Base-by-base conservation (phyloP, 2,797 vertebrate genomes). In the Cygnus olor region DNA sequence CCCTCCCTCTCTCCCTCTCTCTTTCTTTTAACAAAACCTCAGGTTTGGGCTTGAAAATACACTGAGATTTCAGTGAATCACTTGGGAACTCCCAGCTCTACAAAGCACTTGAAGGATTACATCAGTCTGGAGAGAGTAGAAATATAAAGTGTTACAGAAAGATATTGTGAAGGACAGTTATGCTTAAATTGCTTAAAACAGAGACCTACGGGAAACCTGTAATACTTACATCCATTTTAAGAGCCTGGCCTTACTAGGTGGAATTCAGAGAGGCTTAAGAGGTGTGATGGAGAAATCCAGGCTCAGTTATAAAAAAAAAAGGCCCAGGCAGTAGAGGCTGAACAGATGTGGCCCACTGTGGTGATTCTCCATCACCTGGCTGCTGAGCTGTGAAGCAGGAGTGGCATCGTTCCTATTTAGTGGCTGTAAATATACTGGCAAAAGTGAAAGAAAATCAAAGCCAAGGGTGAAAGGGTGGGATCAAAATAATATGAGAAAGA, bases 261-360 rank as follows among this genome's bases (percentile, higher is more conserved):
- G 56, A 25, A 12, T 74, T 83, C 19, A 65, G 49, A 60, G 20
- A 11, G 24, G 3, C 20, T 81, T 78, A 36, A 78, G 82, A 72
- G 30, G 12, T 27, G 5, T 32, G 28, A 34, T 28, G 40, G 64
- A 38, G n/a, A 95, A 65, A 80, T 32, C n/a, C 54, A 68, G 63
- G 38, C 16, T 79, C 38, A 21, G 72, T 72, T 69, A 63, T 3
- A 45, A 49, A 49, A 49, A n/a, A n/a, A 49, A 49, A 10, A 5
- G 17, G 10, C 36, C 34, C 4, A 57, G 42, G 61, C 68, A 54
- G n/a, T 16, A 71, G 76, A 82, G 69, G 19, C 13, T 71, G 38
- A 58, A 71, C 1, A 74, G 30, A 11, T 42, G 53, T 1, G 2
- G 47, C 44, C 51, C 36, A 51, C 5, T 2, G 0, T 0, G 0